A percentile compares a stretch with the other conserved stretches of the same genome.
Evolutionary conservation across 2,797 vertebrate species (phyloP).

Genomic region (Neopelma chrysocephalum): DNA sequence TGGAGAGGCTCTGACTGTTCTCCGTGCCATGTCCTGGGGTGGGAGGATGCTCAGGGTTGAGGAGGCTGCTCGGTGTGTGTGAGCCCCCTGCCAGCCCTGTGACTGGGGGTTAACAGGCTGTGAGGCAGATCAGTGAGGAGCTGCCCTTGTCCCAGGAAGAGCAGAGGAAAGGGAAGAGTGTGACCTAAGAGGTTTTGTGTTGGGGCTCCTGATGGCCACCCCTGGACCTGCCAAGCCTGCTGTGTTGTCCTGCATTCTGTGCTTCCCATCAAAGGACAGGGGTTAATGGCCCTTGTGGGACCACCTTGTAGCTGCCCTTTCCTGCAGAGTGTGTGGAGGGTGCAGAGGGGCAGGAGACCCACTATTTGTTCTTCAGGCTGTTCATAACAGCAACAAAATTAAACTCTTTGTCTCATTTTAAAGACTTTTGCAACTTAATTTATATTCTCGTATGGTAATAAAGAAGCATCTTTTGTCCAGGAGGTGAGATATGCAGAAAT

Average conservation of each 20-base stretch:
- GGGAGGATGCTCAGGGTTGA: background rate
- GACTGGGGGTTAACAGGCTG: fast-evolving
- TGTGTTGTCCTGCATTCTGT: fast-evolving
- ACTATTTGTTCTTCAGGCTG: background rate
- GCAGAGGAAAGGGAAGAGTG: background rate
- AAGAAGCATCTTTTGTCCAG: slow-evolving; percentile 75
- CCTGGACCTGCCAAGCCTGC: background rate
- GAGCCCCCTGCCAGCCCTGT: fast-evolving
- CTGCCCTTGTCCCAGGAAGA: background rate
- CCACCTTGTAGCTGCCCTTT: background rate
- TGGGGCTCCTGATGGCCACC: background rate
- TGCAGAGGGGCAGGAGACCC: background rate
- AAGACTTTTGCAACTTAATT: slow-evolving; percentile 68
- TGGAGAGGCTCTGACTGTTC: background rate
- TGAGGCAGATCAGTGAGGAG: background rate
- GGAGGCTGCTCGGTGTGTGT: fast-evolving
- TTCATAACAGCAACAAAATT: slow-evolving; percentile 41
- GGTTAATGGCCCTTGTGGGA: background rate
- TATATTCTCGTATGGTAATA: slow-evolving; percentile 65
- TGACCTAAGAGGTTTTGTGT: background rate
- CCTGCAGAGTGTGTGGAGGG: fast-evolving
- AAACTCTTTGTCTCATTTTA: slow-evolving; percentile 57
- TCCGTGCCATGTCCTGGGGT: fast-evolving
- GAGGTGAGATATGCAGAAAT: slow-evolving; percentile 79
- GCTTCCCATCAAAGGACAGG: background rate